Conservation (phyloP, 2,797 vertebrate species). For the Xyrichtys novacula region DNA sequence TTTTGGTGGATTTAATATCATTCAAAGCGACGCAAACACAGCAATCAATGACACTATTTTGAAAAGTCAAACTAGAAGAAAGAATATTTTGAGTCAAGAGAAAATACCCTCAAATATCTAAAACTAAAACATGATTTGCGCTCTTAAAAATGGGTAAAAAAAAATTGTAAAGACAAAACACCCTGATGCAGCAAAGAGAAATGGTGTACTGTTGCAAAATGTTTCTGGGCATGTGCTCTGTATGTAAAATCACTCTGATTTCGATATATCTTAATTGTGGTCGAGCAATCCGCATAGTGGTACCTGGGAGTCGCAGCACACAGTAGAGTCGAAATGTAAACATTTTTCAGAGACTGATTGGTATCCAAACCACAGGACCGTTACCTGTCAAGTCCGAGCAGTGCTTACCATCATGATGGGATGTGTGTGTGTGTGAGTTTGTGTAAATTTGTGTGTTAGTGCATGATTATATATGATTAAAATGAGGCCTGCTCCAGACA, state of each 20-base stretch:
- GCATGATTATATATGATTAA: constrained; percentile 80
- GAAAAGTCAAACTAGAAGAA: no score
- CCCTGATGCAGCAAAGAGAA: constrained; percentile 8
- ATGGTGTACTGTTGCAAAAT: not conserved
- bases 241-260: constrained; percentile 59
- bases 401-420: constrained; percentile 76
- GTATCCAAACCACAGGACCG: constrained; percentile 83
- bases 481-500: constrained; percentile 71
- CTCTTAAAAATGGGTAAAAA: not conserved
- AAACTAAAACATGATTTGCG: not conserved
- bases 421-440: constrained; percentile 53
- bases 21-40: not conserved
- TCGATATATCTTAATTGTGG: constrained; percentile 72
- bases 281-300: constrained; percentile 61
- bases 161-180: not conserved
- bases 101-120: not conserved
- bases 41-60: not conserved
- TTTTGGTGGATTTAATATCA: constrained; percentile 29
- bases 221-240: constrained; percentile 28
- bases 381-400: constrained; percentile 80
- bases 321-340: constrained; percentile 78
- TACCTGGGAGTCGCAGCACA: constrained; percentile 76
- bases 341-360: constrained; percentile 81
- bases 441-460: constrained; percentile 66
- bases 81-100: no score